A percentile compares a stretch with the other conserved stretches of the same genome.
phyloP scores from a whole-genome alignment of 2,797 vertebrate genomes.

The Mormyrops attenuatus region DNA sequence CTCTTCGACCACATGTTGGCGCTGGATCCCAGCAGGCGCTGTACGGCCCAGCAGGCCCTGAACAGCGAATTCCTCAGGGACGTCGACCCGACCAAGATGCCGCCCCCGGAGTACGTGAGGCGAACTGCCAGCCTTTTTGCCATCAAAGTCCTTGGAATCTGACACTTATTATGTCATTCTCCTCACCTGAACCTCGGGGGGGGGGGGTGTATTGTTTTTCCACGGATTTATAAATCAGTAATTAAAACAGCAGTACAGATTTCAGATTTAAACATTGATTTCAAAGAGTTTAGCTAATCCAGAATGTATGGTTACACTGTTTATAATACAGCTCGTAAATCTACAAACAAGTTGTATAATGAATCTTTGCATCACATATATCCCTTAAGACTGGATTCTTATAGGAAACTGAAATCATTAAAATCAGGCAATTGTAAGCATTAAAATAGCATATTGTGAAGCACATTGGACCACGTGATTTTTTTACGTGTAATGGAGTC shows the following conservation, averaged over 20 bases:
- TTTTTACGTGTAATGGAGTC: neutral
- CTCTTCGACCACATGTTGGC: slow-evolving; percentile 97
- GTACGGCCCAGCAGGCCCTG: slow-evolving; percentile 88
- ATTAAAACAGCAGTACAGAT: neutral
- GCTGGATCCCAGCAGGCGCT: slow-evolving; percentile 92
- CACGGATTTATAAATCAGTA: neutral
- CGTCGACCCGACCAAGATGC: slow-evolving; percentile 95
- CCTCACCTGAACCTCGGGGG: neutral
- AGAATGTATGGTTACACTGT: neutral
- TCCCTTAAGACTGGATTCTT: neutral
- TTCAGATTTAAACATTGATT: neutral
- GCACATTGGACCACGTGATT: neutral
- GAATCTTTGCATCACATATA: neutral
- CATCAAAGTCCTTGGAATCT: neutral
- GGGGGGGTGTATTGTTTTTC: neutral
- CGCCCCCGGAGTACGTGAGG: slow-evolving; percentile 88
- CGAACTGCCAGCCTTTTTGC: neutral
- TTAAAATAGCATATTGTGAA: neutral
- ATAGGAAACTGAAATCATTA: neutral
- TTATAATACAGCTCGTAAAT: neutral
- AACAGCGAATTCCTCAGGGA: slow-evolving; percentile 90
- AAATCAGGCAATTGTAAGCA: neutral
- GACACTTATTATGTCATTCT: neutral
- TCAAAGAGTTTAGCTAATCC: neutral
- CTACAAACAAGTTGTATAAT: neutral